Percentiles rank a stretch among this genome's conserved stretches.
phyloP scores from a whole-genome alignment of 2,113 vertebrate genomes.

The Naja naja region DNA sequence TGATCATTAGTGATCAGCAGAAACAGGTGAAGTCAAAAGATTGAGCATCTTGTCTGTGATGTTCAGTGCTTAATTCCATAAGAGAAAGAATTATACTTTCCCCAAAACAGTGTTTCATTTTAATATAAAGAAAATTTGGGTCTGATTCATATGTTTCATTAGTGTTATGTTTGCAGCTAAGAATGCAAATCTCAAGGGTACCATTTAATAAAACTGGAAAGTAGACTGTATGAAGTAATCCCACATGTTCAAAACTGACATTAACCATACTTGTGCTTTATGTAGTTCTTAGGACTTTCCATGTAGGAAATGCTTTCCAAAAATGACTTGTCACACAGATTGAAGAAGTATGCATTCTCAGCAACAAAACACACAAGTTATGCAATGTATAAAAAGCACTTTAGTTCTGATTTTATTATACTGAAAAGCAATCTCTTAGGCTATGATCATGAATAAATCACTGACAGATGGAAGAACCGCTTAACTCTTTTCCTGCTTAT shows the following conservation, averaged over 20 bases:
- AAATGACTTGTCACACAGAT: background rate
- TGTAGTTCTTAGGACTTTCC: background rate
- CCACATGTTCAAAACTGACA: background rate
- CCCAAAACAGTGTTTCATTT: background rate
- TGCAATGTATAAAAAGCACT: background rate
- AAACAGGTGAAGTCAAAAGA: background rate
- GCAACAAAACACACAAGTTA: background rate
- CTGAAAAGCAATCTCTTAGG: background rate
- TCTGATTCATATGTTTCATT: background rate
- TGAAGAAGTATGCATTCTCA: background rate
- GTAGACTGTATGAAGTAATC: background rate
- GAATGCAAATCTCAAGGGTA: background rate
- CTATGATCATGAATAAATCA: constrained; percentile 1
- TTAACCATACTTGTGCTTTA: background rate
- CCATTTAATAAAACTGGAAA: background rate
- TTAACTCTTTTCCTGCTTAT: background rate
- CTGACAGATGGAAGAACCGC: background rate
- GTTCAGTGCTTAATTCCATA: background rate
- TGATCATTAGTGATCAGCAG: background rate
- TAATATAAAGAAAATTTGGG: background rate
- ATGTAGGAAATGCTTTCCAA: background rate
- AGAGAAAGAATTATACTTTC: background rate
- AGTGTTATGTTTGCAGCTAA: background rate
- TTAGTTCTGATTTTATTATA: background rate
- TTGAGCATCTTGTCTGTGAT: background rate